Conservation (phyloP, 2,888 invertebrate species). For the Anagyrus pseudococci region DNA sequence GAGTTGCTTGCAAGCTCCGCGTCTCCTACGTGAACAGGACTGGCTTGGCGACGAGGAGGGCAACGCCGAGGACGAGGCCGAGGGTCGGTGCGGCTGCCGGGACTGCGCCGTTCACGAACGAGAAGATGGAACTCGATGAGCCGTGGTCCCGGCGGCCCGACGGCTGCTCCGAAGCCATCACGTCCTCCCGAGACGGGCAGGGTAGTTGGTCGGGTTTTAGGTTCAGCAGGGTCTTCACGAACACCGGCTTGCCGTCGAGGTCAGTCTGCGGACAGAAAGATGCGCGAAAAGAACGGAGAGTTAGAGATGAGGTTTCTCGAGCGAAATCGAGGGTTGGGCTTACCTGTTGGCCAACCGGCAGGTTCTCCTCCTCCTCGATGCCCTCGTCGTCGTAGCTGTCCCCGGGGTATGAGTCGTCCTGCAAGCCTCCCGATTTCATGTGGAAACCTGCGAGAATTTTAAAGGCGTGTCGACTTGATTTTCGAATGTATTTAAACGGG, state of each 20-base stretch:
- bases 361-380: slow-evolving; percentile 37
- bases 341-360: slow-evolving; percentile 25
- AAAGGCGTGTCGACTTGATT: background rate
- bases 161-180: slow-evolving; percentile 59
- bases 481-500: too few species aligned
- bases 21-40: slow-evolving; percentile 50
- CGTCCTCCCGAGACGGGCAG: slow-evolving; percentile 54
- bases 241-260: slow-evolving; percentile 51
- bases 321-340: slow-evolving; percentile 7
- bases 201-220: slow-evolving; percentile 56
- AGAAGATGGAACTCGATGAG: slow-evolving; percentile 51
- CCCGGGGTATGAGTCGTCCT: slow-evolving; percentile 44
- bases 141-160: slow-evolving; percentile 54
- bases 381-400: slow-evolving; percentile 44
- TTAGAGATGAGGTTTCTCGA: background rate
- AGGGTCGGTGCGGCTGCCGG: slow-evolving; percentile 32
- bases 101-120: slow-evolving; percentile 43
- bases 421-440: background rate
- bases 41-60: background rate
- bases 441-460: slow-evolving; percentile 22
- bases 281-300: background rate
- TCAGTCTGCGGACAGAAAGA: slow-evolving; percentile 44
- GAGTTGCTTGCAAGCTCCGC: too few species aligned
- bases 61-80: slow-evolving; percentile 40
- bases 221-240: slow-evolving; percentile 52